Conservation (phyloP, 2,888 invertebrate genomes). For the Limnephilus marmoratus region DNA sequence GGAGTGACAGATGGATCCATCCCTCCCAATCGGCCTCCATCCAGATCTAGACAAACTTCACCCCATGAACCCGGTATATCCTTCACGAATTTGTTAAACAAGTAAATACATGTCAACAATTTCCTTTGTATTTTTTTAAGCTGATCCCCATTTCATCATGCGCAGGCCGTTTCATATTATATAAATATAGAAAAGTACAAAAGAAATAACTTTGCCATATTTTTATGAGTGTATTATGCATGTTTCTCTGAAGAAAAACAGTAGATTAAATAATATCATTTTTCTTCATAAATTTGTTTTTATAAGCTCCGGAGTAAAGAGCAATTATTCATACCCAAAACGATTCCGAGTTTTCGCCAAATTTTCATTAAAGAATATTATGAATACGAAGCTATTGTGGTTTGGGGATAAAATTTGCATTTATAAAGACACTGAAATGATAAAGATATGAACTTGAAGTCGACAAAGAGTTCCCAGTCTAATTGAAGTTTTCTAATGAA, state of each 20-base stretch:
- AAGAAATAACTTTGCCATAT: neutral
- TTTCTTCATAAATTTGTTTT: neutral
- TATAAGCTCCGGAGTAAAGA: neutral
- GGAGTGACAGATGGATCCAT: too few relatives aligned
- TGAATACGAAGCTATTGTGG: conserved; percentile 1
- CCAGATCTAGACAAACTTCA: too few relatives aligned
- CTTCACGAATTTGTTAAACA: too few relatives aligned
- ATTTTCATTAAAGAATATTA: neutral
- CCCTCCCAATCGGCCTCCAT: too few relatives aligned
- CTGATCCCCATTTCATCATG: neutral
- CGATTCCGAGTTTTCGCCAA: conserved; percentile 1
- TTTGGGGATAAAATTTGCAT: neutral
- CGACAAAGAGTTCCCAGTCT: neutral
- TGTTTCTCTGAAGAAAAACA: neutral
- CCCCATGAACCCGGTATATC: too few relatives aligned
- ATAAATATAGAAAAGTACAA: neutral
- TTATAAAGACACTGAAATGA: conserved; percentile 33
- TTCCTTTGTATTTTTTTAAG: neutral
- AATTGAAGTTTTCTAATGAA: conserved; percentile 28
- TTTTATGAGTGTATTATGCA: neutral
- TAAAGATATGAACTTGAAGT: neutral
- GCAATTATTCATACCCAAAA: conserved; percentile 2
- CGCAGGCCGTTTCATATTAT: neutral
- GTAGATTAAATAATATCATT: neutral
- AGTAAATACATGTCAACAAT: neutral